Evolutionary conservation across 2,113 vertebrate species (phyloP).

Genomic region (Cyanistes caeruleus): DNA sequence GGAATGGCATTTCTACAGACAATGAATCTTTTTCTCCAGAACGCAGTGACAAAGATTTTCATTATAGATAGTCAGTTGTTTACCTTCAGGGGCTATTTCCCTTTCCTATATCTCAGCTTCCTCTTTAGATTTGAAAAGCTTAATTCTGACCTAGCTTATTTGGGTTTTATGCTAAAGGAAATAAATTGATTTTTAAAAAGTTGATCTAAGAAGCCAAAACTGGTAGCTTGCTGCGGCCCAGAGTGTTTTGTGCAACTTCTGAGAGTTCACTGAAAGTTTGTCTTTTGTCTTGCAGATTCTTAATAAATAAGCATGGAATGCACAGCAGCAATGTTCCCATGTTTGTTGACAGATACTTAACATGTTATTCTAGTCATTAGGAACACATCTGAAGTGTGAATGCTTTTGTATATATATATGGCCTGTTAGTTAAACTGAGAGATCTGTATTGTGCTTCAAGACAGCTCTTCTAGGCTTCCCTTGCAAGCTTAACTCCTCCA

Average conservation of each 20-base stretch:
- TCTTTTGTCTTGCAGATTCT: neutral
- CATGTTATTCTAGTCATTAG: neutral
- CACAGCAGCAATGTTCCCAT: neutral
- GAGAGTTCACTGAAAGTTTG: neutral
- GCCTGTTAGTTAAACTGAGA: neutral
- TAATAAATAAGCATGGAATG: neutral
- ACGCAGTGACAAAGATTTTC: conserved; percentile 71
- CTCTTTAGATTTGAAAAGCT: conserved; percentile 19
- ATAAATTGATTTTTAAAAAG: neutral
- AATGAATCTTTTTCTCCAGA: conserved; percentile 49
- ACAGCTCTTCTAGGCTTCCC: neutral
- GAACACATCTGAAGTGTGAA: neutral
- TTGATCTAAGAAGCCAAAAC: neutral
- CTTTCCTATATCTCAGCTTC: conserved; percentile 22
- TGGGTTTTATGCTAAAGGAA: neutral
- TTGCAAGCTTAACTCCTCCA: neutral
- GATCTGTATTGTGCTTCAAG: neutral
- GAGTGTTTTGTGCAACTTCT: neutral
- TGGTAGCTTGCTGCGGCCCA: neutral
- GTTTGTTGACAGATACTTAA: neutral
- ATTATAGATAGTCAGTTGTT: conserved; percentile 73
- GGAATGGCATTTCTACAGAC: conserved; percentile 59
- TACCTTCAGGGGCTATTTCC: conserved; percentile 40
- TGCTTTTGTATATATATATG: neutral
- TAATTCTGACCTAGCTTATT: neutral